Conservation (phyloP, 2,888 invertebrate species). For the Chromoteleia sp. region DNA sequence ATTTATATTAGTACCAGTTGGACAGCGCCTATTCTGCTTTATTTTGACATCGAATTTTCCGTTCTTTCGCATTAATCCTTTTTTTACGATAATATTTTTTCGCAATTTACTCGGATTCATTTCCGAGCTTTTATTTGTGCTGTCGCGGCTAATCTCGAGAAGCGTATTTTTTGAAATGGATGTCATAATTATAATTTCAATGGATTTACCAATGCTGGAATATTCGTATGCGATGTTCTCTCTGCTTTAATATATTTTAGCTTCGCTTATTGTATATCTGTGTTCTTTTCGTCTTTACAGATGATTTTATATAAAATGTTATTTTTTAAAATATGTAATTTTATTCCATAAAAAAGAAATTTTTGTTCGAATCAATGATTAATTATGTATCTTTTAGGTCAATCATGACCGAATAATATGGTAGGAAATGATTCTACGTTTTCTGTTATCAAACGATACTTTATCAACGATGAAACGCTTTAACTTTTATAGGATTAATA, state of each 20-base stretch:
- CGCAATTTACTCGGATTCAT: not conserved
- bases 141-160: not conserved
- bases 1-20: too few species aligned
- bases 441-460: too few species aligned
- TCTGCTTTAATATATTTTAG: not conserved
- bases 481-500: too few species aligned
- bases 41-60: conserved; percentile 9
- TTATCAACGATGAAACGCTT: too few species aligned
- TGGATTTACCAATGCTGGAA: not conserved
- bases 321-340: too few species aligned
- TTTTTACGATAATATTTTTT: conserved; percentile 16
- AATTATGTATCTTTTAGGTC: too few species aligned
- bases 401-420: too few species aligned
- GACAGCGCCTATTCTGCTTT: too few species aligned
- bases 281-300: not conserved
- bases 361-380: too few species aligned
- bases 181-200: conserved; percentile 14
- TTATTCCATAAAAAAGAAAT: too few species aligned
- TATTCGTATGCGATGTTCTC: not conserved
- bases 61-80: conserved; percentile 3
- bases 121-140: conserved; percentile 12
- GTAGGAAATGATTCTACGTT: too few species aligned
- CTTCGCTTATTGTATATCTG: not conserved
- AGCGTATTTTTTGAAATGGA: conserved; percentile 3
- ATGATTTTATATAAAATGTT: too few species aligned